phyloP scores from a whole-genome alignment of 64 coral and sea anemone species.

The Porites australiensis region DNA sequence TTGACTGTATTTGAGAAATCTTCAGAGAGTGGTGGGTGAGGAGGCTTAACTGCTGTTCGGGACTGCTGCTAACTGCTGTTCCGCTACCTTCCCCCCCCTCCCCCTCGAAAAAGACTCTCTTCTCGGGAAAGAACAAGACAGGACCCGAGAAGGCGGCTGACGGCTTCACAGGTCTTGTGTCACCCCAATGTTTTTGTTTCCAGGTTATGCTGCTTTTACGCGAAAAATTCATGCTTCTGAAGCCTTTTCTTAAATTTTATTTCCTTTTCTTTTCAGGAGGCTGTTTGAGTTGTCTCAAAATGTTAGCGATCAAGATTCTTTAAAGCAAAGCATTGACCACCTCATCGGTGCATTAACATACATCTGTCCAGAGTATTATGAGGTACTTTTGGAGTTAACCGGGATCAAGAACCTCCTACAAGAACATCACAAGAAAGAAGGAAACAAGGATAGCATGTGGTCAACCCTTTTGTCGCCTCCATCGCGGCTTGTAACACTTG shows the following conservation, averaged over 20 bases:
- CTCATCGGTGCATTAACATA: conserved; percentile 78
- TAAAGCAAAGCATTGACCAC: conserved; percentile 91
- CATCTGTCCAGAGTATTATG: conserved; percentile 63
- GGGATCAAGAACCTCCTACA: conserved; percentile 48
- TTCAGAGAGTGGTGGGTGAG: too few species aligned
- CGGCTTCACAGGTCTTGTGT: too few species aligned
- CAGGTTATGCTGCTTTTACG: background rate
- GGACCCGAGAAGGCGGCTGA: too few species aligned
- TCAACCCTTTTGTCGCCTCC: conserved; percentile 33
- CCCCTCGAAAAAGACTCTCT: too few species aligned
- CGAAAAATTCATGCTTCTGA: too few species aligned
- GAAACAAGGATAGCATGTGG: background rate
- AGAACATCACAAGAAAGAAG: background rate
- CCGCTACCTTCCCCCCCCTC: too few species aligned
- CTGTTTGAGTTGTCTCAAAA: conserved; percentile 85
- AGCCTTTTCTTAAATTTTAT: background rate
- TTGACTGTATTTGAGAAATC: too few species aligned
- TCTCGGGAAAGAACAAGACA: too few species aligned
- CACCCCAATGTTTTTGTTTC: too few species aligned
- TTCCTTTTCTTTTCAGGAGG: conserved; percentile 49
- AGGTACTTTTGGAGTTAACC: conserved; percentile 70
- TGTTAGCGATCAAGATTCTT: conserved; percentile 47
- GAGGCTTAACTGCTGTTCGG: too few species aligned
- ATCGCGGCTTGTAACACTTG: conserved; percentile 60
- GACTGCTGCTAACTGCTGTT: too few species aligned